These are phyloP conservation scores for Thinocorus orbignyianus DNA, from an alignment of 2,113 vertebrate genomes.

Conservation along the genomic window DNA sequence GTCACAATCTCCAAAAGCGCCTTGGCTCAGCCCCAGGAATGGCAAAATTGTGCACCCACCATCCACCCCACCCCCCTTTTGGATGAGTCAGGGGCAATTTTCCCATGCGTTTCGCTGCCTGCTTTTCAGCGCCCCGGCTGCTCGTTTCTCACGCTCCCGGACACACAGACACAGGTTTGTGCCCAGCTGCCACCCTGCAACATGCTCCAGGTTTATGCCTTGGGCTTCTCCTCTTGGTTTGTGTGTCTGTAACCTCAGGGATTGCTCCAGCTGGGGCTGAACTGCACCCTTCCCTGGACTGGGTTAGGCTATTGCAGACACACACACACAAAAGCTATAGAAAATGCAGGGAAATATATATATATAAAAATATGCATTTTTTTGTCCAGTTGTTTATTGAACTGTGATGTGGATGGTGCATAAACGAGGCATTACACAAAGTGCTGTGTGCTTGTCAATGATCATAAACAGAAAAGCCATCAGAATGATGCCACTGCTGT, in stretches of 20 bases:
- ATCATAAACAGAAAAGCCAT: not conserved
- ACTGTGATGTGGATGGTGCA: not conserved
- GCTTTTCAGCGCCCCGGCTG: not conserved
- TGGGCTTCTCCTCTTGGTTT: not conserved
- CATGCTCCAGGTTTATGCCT: not conserved
- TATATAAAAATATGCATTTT: too few relatives aligned
- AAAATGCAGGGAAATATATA: not conserved
- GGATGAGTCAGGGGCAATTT: not conserved
- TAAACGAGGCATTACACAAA: not conserved
- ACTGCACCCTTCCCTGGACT: accelerated
- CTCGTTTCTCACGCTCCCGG: not conserved
- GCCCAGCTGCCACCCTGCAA: not conserved
- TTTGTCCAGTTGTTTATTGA: not conserved
- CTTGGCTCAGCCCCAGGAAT: not conserved
- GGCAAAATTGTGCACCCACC: not conserved
- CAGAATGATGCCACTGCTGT: not conserved
- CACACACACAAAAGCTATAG: accelerated
- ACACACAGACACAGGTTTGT: not conserved
- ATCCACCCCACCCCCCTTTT: not conserved
- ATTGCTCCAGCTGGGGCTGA: not conserved
- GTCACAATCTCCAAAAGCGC: not conserved
- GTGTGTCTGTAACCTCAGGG: not conserved
- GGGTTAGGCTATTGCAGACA: not conserved
- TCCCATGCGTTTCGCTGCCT: not conserved
- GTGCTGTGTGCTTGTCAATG: accelerated